phyloP scores from a whole-genome alignment of 2,113 vertebrate genomes.

The Petroica traversi region DNA sequence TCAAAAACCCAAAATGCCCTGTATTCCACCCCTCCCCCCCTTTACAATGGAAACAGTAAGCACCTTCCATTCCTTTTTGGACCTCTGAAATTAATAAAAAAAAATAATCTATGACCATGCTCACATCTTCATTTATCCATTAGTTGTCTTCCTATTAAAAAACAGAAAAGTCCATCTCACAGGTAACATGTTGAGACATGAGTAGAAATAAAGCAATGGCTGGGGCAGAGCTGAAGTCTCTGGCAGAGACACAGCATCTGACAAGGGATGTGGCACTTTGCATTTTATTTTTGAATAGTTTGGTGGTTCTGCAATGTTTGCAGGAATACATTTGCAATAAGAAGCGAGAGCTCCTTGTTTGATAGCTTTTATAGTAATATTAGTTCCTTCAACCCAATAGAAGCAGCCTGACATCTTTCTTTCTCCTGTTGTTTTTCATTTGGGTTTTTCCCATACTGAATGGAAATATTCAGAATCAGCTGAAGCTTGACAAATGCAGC shows the following conservation, averaged over 20 bases:
- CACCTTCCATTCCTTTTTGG: background rate
- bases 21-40: rapidly evolving
- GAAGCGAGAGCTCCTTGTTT: background rate
- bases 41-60: background rate
- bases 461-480: background rate
- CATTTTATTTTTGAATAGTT: background rate
- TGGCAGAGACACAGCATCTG: background rate
- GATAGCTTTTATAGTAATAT: background rate
- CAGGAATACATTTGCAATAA: background rate
- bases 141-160: background rate
- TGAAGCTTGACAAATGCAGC: background rate
- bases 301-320: background rate
- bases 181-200: rapidly evolving
- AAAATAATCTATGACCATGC: rapidly evolving
- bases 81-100: background rate
- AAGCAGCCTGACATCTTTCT: background rate
- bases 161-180: background rate
- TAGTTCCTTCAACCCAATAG: background rate
- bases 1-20: background rate
- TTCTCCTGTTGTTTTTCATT: background rate
- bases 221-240: background rate
- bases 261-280: background rate
- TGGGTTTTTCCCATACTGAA: background rate
- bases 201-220: background rate
- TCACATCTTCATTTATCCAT: background rate